A percentile compares a stretch with the other conserved stretches of the same genome.
Conservation (phyloP, 2,888 invertebrate genomes). For the Drosophila buzzatii region DNA sequence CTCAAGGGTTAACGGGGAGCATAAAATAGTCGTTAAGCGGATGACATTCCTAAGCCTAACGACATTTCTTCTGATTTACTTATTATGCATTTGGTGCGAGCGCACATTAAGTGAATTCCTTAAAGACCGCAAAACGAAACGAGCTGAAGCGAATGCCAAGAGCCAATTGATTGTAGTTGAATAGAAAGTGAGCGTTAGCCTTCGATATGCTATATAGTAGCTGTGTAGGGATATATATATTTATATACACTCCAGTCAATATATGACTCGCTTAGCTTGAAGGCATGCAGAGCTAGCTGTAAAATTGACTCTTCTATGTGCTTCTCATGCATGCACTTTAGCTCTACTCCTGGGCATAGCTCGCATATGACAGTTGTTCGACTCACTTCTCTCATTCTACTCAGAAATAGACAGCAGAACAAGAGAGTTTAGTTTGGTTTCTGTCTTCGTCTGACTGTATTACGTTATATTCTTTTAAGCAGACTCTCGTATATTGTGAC, state of each 20-base stretch:
- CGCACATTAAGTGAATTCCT: conserved; percentile 6
- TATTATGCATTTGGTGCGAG: background rate
- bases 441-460: too few species aligned
- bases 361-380: too few species aligned
- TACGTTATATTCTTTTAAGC: too few species aligned
- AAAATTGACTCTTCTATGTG: background rate
- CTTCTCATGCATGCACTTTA: background rate
- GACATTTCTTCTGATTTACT: conserved; percentile 5
- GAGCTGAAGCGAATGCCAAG: background rate
- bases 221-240: background rate
- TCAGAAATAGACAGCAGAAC: too few species aligned
- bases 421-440: too few species aligned
- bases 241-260: background rate
- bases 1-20: conserved; percentile 16
- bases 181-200: background rate
- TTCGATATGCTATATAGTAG: background rate
- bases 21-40: conserved; percentile 8
- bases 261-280: background rate
- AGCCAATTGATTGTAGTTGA: background rate
- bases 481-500: too few species aligned
- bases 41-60: conserved; percentile 12
- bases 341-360: background rate
- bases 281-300: background rate
- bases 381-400: too few species aligned
- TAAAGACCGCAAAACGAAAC: conserved; percentile 2